Evolutionary conservation across 2,888 invertebrate species (phyloP).

Genomic region (Tiphia femorata): DNA sequence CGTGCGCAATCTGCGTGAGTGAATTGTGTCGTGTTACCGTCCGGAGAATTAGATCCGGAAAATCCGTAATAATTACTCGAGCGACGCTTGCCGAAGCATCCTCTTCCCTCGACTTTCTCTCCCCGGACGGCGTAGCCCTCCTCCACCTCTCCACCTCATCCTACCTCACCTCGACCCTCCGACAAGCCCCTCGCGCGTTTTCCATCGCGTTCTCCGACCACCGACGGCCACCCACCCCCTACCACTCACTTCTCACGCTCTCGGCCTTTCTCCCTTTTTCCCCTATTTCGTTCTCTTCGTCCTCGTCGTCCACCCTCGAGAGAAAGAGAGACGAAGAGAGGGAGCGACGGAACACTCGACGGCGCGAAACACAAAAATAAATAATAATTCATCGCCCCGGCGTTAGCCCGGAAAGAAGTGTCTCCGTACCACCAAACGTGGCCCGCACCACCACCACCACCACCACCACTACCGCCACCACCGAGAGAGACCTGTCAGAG

Average conservation of each 20-base stretch:
- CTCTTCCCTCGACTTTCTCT: conserved; percentile 35
- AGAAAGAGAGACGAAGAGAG: background rate
- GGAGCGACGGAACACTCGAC: conserved; percentile 24
- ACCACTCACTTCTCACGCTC: conserved; percentile 19
- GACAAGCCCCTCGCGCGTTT: no score
- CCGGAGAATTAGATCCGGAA: conserved; percentile 68
- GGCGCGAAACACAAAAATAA: conserved; percentile 59
- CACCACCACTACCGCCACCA: background rate
- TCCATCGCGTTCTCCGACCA: no score
- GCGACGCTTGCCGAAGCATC: conserved; percentile 59
- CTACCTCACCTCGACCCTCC: conserved; percentile 5
- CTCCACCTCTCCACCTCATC: no score
- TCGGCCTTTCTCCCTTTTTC: conserved; percentile 25
- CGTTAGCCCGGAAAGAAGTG: conserved; percentile 37
- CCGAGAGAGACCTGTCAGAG: conserved; percentile 23
- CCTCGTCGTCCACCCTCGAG: conserved; percentile 12
- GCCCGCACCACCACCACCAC: no score
- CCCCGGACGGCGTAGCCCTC: no score
- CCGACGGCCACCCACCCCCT: background rate
- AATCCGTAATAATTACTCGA: conserved; percentile 68
- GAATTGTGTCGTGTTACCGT: conserved; percentile 68
- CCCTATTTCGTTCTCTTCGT: conserved; percentile 9
- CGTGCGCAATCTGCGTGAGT: conserved; percentile 68
- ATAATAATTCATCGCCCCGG: conserved; percentile 51
- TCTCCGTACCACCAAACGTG: conserved; percentile 5